Evolutionary conservation across 2,797 vertebrate genomes (phyloP).

Genomic region (Chromis chromis): DNA sequence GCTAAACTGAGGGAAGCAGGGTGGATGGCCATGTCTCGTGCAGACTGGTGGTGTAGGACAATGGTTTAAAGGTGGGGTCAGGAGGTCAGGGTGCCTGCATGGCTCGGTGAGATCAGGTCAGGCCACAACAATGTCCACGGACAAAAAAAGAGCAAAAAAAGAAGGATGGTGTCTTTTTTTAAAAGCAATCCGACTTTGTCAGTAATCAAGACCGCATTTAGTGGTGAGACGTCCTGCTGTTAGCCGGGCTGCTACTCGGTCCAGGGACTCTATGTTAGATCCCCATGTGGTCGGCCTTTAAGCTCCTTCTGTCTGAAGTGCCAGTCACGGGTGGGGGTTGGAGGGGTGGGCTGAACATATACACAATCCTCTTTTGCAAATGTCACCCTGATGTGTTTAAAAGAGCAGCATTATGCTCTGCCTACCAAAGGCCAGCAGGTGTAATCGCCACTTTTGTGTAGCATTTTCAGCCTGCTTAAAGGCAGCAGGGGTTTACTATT

Average conservation of each 20-base stretch:
- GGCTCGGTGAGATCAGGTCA: background rate
- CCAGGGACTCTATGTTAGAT: constrained; percentile 54
- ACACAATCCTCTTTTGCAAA: constrained; percentile 72
- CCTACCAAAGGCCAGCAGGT: constrained; percentile 65
- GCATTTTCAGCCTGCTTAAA: constrained; percentile 47
- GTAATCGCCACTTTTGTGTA: constrained; percentile 63
- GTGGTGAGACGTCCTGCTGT: constrained; percentile 66
- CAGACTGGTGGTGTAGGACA: too few relatives aligned
- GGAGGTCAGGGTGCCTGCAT: background rate
- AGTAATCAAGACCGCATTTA: constrained; percentile 40
- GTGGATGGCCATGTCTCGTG: too few relatives aligned
- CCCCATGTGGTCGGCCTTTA: constrained; percentile 74
- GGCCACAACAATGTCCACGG: background rate
- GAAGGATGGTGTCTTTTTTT: constrained; percentile 26
- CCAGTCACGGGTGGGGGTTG: constrained; percentile 52
- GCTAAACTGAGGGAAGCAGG: too few relatives aligned
- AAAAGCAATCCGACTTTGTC: constrained; percentile 19
- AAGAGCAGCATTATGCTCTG: constrained; percentile 65
- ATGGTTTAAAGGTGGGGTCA: background rate
- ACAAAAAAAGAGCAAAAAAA: constrained; percentile 8
- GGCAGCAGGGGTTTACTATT: constrained; percentile 44
- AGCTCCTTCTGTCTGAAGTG: constrained; percentile 80
- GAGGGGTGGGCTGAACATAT: constrained; percentile 51
- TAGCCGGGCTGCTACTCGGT: constrained; percentile 58
- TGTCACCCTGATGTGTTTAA: constrained; percentile 62